A percentile compares a stretch with the other conserved stretches of the same genome.
These are phyloP conservation scores for Malaclemys terrapin DNA, from an alignment of 2,113 vertebrate genomes.

Conservation along the genomic window DNA sequence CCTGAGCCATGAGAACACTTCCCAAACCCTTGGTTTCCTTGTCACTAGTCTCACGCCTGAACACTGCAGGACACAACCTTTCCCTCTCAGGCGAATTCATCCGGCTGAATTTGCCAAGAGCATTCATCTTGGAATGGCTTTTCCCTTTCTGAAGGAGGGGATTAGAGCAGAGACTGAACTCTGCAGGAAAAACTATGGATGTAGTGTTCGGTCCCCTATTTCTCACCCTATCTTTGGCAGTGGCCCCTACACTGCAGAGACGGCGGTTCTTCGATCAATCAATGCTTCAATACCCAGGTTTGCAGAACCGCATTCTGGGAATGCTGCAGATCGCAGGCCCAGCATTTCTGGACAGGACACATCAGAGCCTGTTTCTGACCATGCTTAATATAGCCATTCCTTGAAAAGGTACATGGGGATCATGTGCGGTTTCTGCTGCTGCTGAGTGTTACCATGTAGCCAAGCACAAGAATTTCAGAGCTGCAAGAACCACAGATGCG, in stretches of 20 bases:
- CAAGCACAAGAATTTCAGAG: background rate
- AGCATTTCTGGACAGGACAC: background rate
- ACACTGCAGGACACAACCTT: background rate
- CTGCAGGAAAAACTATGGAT: background rate
- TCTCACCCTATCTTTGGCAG: background rate
- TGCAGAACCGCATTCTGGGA: background rate
- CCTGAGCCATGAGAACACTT: background rate
- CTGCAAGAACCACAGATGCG: background rate
- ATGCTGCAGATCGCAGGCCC: background rate
- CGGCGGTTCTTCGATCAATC: background rate
- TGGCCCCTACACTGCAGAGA: background rate
- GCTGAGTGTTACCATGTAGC: background rate
- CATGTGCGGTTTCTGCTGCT: background rate
- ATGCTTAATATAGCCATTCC: background rate
- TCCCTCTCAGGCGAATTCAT: background rate
- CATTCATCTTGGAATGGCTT: background rate
- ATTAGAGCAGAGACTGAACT: background rate
- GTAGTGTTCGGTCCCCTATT: background rate
- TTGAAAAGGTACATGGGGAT: background rate
- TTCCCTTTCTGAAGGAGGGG: background rate
- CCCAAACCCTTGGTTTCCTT: background rate
- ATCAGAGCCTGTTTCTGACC: background rate
- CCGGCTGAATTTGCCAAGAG: background rate
- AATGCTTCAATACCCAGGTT: background rate
- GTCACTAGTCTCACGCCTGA: background rate